Percentiles rank a stretch among this genome's conserved stretches.
Conservation (phyloP, 2,113 vertebrate species). For the Patagioenas fasciata region DNA sequence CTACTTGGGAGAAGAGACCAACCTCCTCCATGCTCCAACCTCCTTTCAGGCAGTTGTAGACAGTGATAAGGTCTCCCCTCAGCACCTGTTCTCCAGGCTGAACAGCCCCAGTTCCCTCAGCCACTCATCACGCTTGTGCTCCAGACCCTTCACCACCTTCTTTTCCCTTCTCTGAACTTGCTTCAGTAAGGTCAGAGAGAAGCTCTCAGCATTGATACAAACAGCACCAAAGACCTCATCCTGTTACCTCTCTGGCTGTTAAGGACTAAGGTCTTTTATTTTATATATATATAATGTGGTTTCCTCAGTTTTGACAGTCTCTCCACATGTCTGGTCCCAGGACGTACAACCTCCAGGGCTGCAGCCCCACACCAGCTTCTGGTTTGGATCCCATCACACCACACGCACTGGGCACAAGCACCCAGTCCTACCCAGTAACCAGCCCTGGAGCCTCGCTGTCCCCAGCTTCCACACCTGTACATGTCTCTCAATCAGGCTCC, state of each 20-base stretch:
- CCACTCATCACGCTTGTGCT: too few relatives aligned
- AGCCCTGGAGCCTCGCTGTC: background rate
- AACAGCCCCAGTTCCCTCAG: too few relatives aligned
- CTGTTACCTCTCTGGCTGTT: background rate
- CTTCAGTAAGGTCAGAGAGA: background rate
- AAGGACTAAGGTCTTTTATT: background rate
- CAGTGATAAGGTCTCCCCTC: too few relatives aligned
- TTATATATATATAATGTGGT: background rate
- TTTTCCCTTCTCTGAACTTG: too few relatives aligned
- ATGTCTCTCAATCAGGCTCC: background rate
- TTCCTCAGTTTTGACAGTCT: background rate
- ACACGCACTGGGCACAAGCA: accelerated
- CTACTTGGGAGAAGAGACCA: too few relatives aligned
- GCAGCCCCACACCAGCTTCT: background rate
- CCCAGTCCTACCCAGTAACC: background rate
- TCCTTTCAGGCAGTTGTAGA: too few relatives aligned
- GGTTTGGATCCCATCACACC: background rate
- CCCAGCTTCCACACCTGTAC: background rate
- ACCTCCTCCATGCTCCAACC: too few relatives aligned
- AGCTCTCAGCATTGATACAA: background rate
- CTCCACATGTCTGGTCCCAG: background rate
- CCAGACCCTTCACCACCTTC: too few relatives aligned
- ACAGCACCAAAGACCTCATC: background rate
- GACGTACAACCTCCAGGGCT: accelerated
- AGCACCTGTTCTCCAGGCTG: too few relatives aligned